A percentile compares a stretch with the other conserved stretches of the same genome.
These are phyloP conservation scores for Platorchestia sp. DNA, from an alignment of 1,140 invertebrate genomes.

Conservation along the genomic window DNA sequence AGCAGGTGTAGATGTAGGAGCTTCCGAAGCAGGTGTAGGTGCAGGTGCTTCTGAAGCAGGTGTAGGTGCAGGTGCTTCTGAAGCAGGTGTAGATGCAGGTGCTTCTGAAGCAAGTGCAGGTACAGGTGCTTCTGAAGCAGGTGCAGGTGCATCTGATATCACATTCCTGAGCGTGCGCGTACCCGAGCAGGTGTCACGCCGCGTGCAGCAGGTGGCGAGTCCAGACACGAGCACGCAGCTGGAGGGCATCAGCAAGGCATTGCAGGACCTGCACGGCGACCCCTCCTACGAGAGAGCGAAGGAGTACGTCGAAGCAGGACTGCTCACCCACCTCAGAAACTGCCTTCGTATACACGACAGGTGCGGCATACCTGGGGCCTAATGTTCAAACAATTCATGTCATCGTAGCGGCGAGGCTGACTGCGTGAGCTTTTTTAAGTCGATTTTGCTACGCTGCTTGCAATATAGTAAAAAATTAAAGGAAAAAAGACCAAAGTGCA, in stretches of 20 bases:
- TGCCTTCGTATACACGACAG: slow-evolving; percentile 24
- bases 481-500: too few relatives aligned
- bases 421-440: background rate
- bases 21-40: too few relatives aligned
- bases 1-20: too few relatives aligned
- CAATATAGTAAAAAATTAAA: too few relatives aligned
- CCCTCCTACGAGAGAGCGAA: background rate
- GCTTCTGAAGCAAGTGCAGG: too few relatives aligned
- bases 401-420: too few relatives aligned
- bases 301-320: slow-evolving; percentile 15
- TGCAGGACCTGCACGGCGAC: background rate
- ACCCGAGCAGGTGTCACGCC: slow-evolving; percentile 18
- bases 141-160: too few relatives aligned
- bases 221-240: slow-evolving; percentile 37
- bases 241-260: background rate
- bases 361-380: background rate
- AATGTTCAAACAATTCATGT: background rate
- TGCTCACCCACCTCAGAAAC: slow-evolving; percentile 8
- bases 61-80: too few relatives aligned
- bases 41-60: too few relatives aligned
- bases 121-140: too few relatives aligned
- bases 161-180: background rate
- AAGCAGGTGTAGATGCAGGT: too few relatives aligned
- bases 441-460: background rate
- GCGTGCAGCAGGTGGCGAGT: slow-evolving; percentile 48